Conservation (phyloP, 2,797 vertebrate species). For the Nasua narica region DNA sequence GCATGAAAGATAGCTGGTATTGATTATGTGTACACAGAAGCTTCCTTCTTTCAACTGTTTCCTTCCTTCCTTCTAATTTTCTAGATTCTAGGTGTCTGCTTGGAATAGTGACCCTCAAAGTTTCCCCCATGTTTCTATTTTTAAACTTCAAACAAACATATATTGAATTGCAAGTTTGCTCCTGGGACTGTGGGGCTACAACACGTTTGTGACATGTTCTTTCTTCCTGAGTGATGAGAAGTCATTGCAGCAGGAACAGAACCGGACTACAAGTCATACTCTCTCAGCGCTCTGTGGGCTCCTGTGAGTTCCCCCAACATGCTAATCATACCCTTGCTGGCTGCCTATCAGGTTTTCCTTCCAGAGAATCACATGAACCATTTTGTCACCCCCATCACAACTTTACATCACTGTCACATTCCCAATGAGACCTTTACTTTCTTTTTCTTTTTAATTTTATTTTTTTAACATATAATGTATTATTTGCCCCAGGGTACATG, state of each 20-base stretch:
- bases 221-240: not conserved
- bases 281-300: too few relatives aligned
- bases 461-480: too few relatives aligned
- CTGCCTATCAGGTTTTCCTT: not conserved
- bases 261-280: not conserved
- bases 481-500: too few relatives aligned
- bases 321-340: rapidly evolving
- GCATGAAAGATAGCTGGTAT: not conserved
- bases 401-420: not conserved
- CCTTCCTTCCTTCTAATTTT: not conserved
- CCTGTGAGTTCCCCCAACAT: not conserved
- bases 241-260: not conserved
- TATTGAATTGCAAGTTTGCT: not conserved
- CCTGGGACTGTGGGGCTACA: not conserved
- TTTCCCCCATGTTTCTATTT: not conserved
- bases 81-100: not conserved
- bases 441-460: too few relatives aligned
- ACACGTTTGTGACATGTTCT: not conserved
- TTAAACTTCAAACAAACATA: not conserved
- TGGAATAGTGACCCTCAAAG: not conserved
- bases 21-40: not conserved
- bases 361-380: not conserved
- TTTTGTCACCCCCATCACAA: not conserved
- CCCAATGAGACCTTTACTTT: not conserved
- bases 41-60: not conserved